Percentiles rank a stretch among this genome's conserved stretches.
These are phyloP conservation scores for Hippopotamus amphibius DNA, from an alignment of 2,113 vertebrate genomes.

Conservation along the genomic window DNA sequence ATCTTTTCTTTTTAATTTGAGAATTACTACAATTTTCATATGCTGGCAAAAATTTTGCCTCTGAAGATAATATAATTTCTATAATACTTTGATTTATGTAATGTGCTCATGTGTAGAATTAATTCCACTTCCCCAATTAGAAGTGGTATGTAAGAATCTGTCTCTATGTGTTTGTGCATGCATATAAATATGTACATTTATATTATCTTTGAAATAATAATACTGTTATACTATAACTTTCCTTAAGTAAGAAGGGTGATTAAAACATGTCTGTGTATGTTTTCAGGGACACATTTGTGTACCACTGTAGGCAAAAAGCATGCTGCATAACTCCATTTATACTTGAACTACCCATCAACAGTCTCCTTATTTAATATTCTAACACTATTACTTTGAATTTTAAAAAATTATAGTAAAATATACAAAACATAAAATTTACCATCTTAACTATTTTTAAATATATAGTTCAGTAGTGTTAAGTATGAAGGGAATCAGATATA, in stretches of 20 bases:
- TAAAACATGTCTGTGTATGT: background rate
- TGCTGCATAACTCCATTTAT: background rate
- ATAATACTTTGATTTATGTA: slow-evolving; percentile 49
- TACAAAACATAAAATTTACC: background rate
- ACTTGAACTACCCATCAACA: background rate
- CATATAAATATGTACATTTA: background rate
- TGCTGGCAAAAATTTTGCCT: slow-evolving; percentile 2
- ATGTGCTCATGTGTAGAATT: slow-evolving; percentile 60
- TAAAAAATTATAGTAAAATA: background rate
- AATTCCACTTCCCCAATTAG: slow-evolving; percentile 53
- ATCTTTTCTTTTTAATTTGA: slow-evolving; percentile 74
- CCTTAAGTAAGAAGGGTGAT: background rate
- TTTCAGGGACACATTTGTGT: background rate
- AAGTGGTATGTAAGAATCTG: background rate
- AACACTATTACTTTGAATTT: background rate
- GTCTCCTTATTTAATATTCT: background rate
- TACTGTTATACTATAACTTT: background rate
- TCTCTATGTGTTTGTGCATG: background rate
- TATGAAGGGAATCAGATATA: background rate
- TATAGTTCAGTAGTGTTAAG: background rate
- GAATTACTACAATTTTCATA: background rate
- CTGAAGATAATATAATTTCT: slow-evolving; percentile 42
- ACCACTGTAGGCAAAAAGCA: background rate
- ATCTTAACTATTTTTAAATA: background rate
- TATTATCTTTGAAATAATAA: background rate